phyloP scores from a whole-genome alignment of 1,140 invertebrate genomes.

The Drosophila carrolli region DNA sequence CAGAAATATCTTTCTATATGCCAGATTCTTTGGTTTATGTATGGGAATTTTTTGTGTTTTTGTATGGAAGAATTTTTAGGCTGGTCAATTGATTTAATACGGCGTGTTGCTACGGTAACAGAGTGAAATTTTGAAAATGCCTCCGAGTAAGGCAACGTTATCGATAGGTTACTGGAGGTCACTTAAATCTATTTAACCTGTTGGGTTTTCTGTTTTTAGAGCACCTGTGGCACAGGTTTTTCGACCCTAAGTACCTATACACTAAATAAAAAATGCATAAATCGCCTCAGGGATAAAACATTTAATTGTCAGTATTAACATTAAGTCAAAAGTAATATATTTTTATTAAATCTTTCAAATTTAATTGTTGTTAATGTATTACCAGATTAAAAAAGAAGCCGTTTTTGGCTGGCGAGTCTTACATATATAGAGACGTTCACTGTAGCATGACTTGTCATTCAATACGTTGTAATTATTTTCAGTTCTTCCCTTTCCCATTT shows the following conservation, averaged over 20 bases:
- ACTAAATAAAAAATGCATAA: too few relatives aligned
- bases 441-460: too few relatives aligned
- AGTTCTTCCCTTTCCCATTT: neutral
- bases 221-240: too few relatives aligned
- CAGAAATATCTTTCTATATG: neutral
- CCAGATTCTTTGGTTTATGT: conserved; percentile 44
- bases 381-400: neutral
- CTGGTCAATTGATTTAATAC: conserved; percentile 60
- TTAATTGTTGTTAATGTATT: neutral
- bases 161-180: neutral
- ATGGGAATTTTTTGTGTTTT: conserved; percentile 56
- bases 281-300: too few relatives aligned
- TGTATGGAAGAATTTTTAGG: conserved; percentile 33
- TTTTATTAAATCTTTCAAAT: neutral
- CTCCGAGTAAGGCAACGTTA: neutral
- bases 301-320: too few relatives aligned
- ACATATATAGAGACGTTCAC: too few relatives aligned
- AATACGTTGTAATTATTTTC: neutral
- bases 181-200: too few relatives aligned
- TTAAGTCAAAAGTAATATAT: too few relatives aligned
- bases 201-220: too few relatives aligned
- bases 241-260: too few relatives aligned
- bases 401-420: neutral
- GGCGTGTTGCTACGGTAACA: conserved; percentile 53
- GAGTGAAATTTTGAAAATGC: neutral